Evolutionary conservation across 2,797 vertebrate species (phyloP).

Genomic region (Carduelis carduelis): DNA sequence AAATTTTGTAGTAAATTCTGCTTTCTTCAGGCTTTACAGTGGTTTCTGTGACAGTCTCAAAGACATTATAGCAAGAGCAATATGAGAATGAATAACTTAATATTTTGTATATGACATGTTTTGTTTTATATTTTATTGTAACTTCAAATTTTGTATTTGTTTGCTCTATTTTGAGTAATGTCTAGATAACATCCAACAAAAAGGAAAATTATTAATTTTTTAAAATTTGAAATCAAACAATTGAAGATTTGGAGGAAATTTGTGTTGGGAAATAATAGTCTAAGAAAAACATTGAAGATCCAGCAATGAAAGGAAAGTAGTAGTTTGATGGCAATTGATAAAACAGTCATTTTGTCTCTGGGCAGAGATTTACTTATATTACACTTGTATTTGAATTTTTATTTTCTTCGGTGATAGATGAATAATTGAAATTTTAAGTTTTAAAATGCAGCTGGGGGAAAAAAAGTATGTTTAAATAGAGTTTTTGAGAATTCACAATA

Average conservation of each 20-base stretch:
- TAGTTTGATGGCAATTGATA: background rate
- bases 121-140: background rate
- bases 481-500: background rate
- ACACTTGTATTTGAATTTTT: background rate
- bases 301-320: background rate
- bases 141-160: background rate
- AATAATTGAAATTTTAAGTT: background rate
- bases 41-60: background rate
- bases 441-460: background rate
- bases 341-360: background rate
- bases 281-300: background rate
- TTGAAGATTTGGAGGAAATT: background rate
- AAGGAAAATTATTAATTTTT: background rate
- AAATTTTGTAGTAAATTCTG: conserved; percentile 5
- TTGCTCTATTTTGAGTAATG: background rate
- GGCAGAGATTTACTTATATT: background rate
- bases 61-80: background rate
- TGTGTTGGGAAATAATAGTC: background rate
- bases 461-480: background rate
- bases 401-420: background rate
- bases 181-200: background rate
- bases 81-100: background rate
- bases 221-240: background rate
- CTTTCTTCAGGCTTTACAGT: background rate
- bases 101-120: background rate